phyloP scores from a whole-genome alignment of 2,113 vertebrate species.

The Platysteira castanea region DNA sequence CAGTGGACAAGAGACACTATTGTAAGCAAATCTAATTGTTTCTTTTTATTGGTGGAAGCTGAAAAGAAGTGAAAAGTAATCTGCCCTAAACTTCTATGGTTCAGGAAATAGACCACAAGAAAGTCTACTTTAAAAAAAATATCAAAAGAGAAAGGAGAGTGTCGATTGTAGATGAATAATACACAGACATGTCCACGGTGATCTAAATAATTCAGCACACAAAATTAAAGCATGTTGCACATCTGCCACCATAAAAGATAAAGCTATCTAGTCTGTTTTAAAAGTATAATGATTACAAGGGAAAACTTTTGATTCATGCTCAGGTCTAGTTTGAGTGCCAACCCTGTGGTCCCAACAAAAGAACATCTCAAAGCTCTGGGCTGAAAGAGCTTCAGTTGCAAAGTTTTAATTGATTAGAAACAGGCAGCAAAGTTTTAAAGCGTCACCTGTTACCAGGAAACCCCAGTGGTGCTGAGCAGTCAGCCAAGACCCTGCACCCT shows the following conservation, averaged over 20 bases:
- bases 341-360: not conserved
- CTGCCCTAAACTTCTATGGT: not conserved
- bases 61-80: not conserved
- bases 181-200: not conserved
- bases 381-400: slow-evolving; percentile 1
- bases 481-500: not conserved
- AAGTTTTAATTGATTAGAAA: not conserved
- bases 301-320: not conserved
- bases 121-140: not conserved
- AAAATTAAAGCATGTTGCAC: slow-evolving; percentile 46
- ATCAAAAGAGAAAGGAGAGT: not conserved
- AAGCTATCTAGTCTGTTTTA: slow-evolving; percentile 4
- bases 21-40: not conserved
- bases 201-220: slow-evolving; percentile 41
- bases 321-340: not conserved
- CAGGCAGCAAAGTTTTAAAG: not conserved
- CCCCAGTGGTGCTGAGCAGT: accelerated
- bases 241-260: slow-evolving; percentile 23
- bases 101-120: not conserved
- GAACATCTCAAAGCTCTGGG: not conserved
- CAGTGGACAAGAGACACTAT: not conserved
- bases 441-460: not conserved
- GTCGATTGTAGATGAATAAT: not conserved
- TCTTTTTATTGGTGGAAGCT: not conserved
- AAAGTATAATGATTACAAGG: slow-evolving; percentile 14